These are phyloP conservation scores for Rhinichthys osculus DNA, from an alignment of 2,797 vertebrate species.

Conservation along the genomic window DNA sequence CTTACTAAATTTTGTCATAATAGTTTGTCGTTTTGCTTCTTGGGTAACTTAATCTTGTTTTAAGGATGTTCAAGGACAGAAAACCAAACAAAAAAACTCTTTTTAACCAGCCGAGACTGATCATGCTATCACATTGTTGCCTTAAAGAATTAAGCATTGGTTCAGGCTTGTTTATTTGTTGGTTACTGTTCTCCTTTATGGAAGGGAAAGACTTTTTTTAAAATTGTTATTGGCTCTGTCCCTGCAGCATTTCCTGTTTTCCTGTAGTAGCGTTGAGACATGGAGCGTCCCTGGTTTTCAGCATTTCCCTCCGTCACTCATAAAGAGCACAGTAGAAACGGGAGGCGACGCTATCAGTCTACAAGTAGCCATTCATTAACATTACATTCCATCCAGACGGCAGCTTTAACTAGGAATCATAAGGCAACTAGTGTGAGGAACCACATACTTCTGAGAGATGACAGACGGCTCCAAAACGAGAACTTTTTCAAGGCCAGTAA, in stretches of 20 bases:
- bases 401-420: slow-evolving; percentile 32
- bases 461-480: slow-evolving; percentile 20
- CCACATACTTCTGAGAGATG: slow-evolving; percentile 18
- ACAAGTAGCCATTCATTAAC: slow-evolving; percentile 37
- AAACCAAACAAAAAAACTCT: not conserved
- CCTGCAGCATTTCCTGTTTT: slow-evolving; percentile 52
- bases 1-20: not conserved
- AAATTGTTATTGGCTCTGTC: slow-evolving; percentile 31
- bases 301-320: slow-evolving; percentile 46
- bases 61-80: not conserved
- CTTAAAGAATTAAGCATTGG: not conserved
- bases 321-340: slow-evolving; percentile 7
- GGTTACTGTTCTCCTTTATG: not conserved
- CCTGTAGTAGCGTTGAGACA: not conserved
- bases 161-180: not conserved
- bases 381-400: slow-evolving; percentile 39
- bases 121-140: not conserved
- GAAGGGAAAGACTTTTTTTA: slow-evolving; percentile 2
- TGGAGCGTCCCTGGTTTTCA: slow-evolving; percentile 6
- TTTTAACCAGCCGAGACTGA: not conserved
- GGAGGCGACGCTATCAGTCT: slow-evolving; percentile 26
- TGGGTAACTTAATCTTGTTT: not conserved
- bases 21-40: not conserved
- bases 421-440: slow-evolving; percentile 21
- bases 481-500: not conserved